A percentile compares a stretch with the other conserved stretches of the same genome.
phyloP scores from a whole-genome alignment of 2,797 vertebrate species.

The Microctenopoma stevenorrisi region DNA sequence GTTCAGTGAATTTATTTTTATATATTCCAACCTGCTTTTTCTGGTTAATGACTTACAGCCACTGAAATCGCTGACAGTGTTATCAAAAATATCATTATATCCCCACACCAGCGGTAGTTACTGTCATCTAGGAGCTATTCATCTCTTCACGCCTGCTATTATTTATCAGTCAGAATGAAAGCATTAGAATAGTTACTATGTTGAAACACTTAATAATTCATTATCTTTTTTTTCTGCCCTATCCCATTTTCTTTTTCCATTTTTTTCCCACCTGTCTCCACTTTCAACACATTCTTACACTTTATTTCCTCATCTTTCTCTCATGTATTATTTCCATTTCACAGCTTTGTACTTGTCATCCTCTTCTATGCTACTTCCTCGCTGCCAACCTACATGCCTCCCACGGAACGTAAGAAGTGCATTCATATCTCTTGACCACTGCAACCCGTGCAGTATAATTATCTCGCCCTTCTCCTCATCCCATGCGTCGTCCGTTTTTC shows the following conservation, averaged over 20 bases:
- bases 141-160: conserved; percentile 35
- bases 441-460: conserved; percentile 6
- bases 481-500: conserved; percentile 49
- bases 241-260: conserved; percentile 36
- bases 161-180: conserved; percentile 38
- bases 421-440: conserved; percentile 38
- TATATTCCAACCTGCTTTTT: conserved; percentile 2
- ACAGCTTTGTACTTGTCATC: conserved; percentile 67
- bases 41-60: conserved; percentile 9
- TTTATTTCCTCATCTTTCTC: conserved; percentile 36
- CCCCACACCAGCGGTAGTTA: conserved; percentile 10
- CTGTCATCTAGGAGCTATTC: conserved; percentile 29
- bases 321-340: conserved; percentile 62
- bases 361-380: conserved; percentile 58
- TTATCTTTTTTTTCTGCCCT: conserved; percentile 64
- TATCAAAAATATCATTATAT: conserved; percentile 10
- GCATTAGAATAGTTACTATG: conserved; percentile 33
- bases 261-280: conserved; percentile 26
- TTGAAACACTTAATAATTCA: conserved; percentile 67
- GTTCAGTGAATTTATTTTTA: not conserved
- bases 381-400: conserved; percentile 61
- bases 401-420: conserved; percentile 74
- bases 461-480: conserved; percentile 42
- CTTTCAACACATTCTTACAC: conserved; percentile 29
- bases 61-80: conserved; percentile 13